These are phyloP conservation scores for Ceryle rudis DNA, from an alignment of 2,797 vertebrate species.

Conservation along the genomic window DNA sequence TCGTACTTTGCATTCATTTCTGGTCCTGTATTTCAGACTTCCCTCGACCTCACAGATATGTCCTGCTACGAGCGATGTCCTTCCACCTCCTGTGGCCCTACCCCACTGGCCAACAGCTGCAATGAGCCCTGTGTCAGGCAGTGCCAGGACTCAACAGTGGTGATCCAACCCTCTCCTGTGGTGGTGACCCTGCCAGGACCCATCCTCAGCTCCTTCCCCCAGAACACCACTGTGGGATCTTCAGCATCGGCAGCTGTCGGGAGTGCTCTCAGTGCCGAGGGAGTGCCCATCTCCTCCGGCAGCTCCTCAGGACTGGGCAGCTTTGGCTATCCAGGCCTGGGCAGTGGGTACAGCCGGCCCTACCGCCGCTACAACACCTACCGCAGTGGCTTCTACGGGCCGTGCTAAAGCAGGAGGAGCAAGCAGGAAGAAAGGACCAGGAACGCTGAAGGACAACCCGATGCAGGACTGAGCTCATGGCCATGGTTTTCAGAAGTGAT, in stretches of 20 bases:
- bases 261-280: rapidly evolving
- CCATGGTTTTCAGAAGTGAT: background rate
- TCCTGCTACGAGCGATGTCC: background rate
- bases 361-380: background rate
- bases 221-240: conserved; percentile 5
- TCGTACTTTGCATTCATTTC: background rate
- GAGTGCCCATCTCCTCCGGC: background rate
- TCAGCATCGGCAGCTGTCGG: background rate
- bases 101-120: background rate
- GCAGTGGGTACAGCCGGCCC: background rate
- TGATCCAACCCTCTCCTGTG: background rate
- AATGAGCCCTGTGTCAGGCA: background rate
- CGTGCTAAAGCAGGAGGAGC: background rate
- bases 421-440: background rate
- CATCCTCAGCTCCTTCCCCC: conserved; percentile 46
- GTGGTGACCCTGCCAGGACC: conserved; percentile 18
- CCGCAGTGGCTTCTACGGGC: background rate
- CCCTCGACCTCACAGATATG: background rate
- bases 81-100: background rate
- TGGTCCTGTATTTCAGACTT: background rate
- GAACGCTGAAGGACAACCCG: background rate
- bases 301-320: background rate
- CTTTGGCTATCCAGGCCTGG: background rate
- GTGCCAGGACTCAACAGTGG: background rate
- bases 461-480: background rate